phyloP scores from a whole-genome alignment of 2,888 invertebrate genomes.

The Metopia argyrocephala region DNA sequence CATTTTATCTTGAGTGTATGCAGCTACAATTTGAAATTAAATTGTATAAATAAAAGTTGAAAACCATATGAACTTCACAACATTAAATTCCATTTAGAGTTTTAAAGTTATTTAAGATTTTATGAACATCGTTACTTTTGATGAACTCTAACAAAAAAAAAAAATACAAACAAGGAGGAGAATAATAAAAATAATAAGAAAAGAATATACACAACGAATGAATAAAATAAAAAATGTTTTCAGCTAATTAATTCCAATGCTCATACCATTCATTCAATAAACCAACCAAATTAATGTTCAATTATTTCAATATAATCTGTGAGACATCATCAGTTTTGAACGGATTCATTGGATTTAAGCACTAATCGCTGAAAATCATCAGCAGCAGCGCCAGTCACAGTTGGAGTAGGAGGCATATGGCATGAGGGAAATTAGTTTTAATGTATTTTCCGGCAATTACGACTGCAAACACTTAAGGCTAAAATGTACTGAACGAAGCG shows the following conservation, averaged over 20 bases:
- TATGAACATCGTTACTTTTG: conserved; percentile 41
- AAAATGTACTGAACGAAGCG: conserved; percentile 12
- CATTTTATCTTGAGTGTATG: conserved; percentile 19
- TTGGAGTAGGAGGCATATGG: background rate
- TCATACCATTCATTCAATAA: conserved; percentile 1
- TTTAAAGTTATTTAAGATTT: conserved; percentile 46
- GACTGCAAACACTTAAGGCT: conserved; percentile 49
- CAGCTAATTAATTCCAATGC: conserved; percentile 35
- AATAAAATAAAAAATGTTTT: conserved; percentile 17
- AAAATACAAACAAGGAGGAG: background rate
- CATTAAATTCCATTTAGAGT: conserved; percentile 31
- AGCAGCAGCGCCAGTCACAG: too few species aligned
- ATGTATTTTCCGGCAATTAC: conserved; percentile 53
- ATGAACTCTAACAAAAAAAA: background rate
- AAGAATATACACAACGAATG: too few species aligned
- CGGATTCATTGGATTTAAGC: background rate
- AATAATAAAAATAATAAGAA: background rate
- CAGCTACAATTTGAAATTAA: background rate
- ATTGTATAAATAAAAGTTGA: conserved; percentile 3
- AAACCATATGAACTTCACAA: conserved; percentile 12
- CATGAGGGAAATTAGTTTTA: conserved; percentile 34
- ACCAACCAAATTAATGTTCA: background rate
- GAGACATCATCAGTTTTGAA: background rate
- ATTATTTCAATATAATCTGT: background rate
- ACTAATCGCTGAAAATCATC: too few species aligned